A percentile compares a stretch with the other conserved stretches of the same genome.
Evolutionary conservation across 2,797 vertebrate species (phyloP).

Genomic region (Antennarius maculatus): DNA sequence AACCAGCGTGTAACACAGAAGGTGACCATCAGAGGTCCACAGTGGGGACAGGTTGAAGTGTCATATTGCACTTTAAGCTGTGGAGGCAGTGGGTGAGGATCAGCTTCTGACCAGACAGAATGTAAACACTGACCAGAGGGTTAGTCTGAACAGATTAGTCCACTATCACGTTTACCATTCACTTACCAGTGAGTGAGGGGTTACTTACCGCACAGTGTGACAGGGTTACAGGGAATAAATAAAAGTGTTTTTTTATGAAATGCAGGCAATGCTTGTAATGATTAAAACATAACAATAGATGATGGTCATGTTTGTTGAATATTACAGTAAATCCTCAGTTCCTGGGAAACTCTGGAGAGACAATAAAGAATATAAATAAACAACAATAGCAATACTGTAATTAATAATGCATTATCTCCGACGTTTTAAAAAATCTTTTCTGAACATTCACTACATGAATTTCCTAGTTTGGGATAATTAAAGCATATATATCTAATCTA

Average conservation of each 20-base stretch:
- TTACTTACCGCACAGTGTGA: slow-evolving; percentile 26
- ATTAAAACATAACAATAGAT: not conserved
- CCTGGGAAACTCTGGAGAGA: too few species aligned
- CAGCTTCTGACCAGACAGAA: slow-evolving; percentile 51
- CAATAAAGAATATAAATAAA: not conserved
- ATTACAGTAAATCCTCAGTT: not conserved
- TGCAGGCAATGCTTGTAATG: not conserved
- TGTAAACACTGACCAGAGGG: slow-evolving; percentile 67
- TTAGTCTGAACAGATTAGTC: slow-evolving; percentile 68
- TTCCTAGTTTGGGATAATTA: too few species aligned
- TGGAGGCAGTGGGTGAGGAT: slow-evolving; percentile 45
- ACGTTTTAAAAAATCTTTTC: too few species aligned
- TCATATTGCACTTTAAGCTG: slow-evolving; percentile 18
- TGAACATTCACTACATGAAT: too few species aligned
- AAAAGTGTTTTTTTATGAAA: not conserved
- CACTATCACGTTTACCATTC: slow-evolving; percentile 53
- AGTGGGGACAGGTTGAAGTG: not conserved
- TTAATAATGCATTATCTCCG: too few species aligned
- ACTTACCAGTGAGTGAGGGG: slow-evolving; percentile 29
- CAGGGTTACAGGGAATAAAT: slow-evolving; percentile 17
- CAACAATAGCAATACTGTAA: not conserved
- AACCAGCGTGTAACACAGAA: not conserved
- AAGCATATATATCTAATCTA: too few species aligned
- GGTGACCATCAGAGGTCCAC: not conserved
- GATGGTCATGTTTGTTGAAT: not conserved